Evolutionary conservation across 2,888 invertebrate species (phyloP).

Genomic region (Cylloceria caligata): DNA sequence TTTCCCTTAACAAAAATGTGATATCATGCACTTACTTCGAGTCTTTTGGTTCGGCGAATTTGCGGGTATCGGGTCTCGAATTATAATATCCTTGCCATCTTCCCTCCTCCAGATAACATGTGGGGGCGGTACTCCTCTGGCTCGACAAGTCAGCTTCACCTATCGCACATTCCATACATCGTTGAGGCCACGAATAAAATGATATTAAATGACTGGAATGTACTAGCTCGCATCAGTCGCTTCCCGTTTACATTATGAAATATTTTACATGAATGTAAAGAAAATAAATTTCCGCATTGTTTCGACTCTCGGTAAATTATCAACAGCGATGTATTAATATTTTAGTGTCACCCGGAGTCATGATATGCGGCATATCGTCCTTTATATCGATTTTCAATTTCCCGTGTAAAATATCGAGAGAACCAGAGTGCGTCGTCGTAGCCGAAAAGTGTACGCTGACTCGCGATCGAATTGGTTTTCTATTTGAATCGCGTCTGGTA

Average conservation of each 20-base stretch:
- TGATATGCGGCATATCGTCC: conserved; percentile 27
- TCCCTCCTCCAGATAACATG: conserved; percentile 93
- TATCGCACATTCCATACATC: conserved; percentile 68
- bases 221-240: not conserved
- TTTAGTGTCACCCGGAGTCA: not conserved
- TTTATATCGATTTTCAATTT: conserved; percentile 51
- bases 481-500: conserved; percentile 1
- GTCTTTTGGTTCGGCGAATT: conserved; percentile 78
- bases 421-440: conserved; percentile 1
- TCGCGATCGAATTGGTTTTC: conserved; percentile 23
- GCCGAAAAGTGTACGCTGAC: not conserved
- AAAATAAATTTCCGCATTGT: not conserved
- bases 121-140: conserved; percentile 92
- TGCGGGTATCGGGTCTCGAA: conserved; percentile 87
- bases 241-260: not conserved
- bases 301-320: not conserved
- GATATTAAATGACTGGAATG: not conserved
- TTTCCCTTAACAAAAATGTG: not conserved
- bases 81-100: conserved; percentile 92
- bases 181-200: conserved; percentile 5
- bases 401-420: conserved; percentile 6
- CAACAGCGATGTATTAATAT: not conserved
- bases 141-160: conserved; percentile 87
- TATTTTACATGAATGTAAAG: not conserved
- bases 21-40: conserved; percentile 69